Evolutionary conservation across 2,113 vertebrate species (phyloP).

Genomic region (Corvus hawaiiensis): DNA sequence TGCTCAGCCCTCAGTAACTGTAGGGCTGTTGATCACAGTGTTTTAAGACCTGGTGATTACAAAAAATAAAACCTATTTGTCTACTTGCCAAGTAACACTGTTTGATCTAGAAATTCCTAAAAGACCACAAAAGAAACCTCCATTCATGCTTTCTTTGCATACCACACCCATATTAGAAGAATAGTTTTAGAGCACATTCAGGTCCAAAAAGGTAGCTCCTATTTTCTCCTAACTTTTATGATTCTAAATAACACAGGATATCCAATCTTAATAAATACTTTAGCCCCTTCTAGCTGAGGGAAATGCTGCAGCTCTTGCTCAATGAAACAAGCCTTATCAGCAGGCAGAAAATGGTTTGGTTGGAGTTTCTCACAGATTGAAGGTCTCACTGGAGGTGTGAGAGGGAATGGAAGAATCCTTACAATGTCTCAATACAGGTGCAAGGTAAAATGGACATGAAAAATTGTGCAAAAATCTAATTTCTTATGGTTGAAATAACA

Average conservation of each 20-base stretch:
- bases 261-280: neutral
- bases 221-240: neutral
- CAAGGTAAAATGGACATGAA: neutral
- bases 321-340: accelerated
- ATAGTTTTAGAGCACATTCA: neutral
- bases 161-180: neutral
- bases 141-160: neutral
- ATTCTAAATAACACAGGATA: neutral
- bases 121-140: neutral
- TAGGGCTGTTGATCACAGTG: neutral
- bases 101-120: neutral
- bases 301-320: neutral
- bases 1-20: neutral
- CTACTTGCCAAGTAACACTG: neutral
- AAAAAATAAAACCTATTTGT: neutral
- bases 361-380: neutral
- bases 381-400: neutral
- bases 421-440: neutral
- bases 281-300: neutral
- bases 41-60: neutral
- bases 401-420: neutral
- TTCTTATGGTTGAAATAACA: neutral
- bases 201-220: neutral
- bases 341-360: neutral
- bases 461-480: neutral